Percentiles rank a stretch among this genome's conserved stretches.
Evolutionary conservation across 2,113 vertebrate species (phyloP).

Genomic region (human (Homo sapiens)): GRCh38 chr1:95268501-95269000

Average conservation of each 20-base stretch:
- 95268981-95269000: slow-evolving; percentile 22
- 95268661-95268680: slow-evolving; percentile 29
- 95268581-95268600: neutral
- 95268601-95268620: slow-evolving; percentile 31
- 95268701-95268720: slow-evolving; percentile 15
- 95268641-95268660: neutral
- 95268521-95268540: slow-evolving; percentile 28
- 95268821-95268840: neutral
- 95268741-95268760: neutral
- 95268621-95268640: slow-evolving; percentile 18
- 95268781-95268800: neutral
- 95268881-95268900: neutral
- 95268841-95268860: neutral
- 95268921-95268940: slow-evolving; percentile 46
- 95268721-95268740: slow-evolving; percentile 29
- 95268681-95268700: slow-evolving; percentile 11
- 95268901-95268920: neutral
- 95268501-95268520: slow-evolving; percentile 34
- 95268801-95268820: neutral
- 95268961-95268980: neutral
- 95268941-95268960: slow-evolving; percentile 2
- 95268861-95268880: slow-evolving; percentile 7
- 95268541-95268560: neutral
- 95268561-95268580: slow-evolving; percentile 39
- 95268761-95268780: neutral